Evolutionary conservation across 2,797 vertebrate species (phyloP).

Genomic region (Pogonophryne albipinna): DNA sequence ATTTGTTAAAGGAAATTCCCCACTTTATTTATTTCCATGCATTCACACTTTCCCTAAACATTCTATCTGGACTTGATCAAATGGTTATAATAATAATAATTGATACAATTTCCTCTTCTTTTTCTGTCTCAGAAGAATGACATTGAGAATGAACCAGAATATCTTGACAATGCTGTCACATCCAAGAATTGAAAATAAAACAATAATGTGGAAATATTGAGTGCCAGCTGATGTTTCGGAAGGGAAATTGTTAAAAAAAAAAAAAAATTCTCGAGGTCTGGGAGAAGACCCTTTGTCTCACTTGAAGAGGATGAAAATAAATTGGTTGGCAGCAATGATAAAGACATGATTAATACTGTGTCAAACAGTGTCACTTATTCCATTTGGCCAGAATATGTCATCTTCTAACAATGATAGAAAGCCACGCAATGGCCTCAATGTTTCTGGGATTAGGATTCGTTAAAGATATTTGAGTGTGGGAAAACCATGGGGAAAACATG

Average conservation of each 20-base stretch:
- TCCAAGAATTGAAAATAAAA: constrained; percentile 1
- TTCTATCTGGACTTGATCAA: background rate
- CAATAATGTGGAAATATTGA: constrained; percentile 2
- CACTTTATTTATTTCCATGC: background rate
- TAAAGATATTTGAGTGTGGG: constrained; percentile 10
- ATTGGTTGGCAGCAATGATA: constrained; percentile 18
- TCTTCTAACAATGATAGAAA: background rate
- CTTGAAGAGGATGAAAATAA: constrained; percentile 1
- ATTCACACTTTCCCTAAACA: background rate
- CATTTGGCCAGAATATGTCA: constrained; percentile 13
- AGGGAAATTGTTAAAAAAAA: background rate
- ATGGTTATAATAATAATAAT: constrained; percentile 21
- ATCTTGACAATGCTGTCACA: constrained; percentile 36
- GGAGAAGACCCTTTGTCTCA: constrained; percentile 13
- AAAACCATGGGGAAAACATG: background rate
- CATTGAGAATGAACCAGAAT: constrained; percentile 26
- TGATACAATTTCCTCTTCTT: constrained; percentile 29
- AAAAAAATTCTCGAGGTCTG: background rate
- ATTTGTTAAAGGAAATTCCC: no score
- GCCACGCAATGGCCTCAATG: constrained; percentile 4
- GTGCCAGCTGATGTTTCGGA: constrained; percentile 1
- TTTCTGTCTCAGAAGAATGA: constrained; percentile 18
- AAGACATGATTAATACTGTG: constrained; percentile 8
- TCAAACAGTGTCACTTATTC: constrained; percentile 27
- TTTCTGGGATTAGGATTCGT: background rate